A percentile compares a stretch with the other conserved stretches of the same genome.
These are phyloP conservation scores for Melanotaenia pygmaea DNA, from an alignment of 2,797 vertebrate genomes.

Conservation along the genomic window DNA sequence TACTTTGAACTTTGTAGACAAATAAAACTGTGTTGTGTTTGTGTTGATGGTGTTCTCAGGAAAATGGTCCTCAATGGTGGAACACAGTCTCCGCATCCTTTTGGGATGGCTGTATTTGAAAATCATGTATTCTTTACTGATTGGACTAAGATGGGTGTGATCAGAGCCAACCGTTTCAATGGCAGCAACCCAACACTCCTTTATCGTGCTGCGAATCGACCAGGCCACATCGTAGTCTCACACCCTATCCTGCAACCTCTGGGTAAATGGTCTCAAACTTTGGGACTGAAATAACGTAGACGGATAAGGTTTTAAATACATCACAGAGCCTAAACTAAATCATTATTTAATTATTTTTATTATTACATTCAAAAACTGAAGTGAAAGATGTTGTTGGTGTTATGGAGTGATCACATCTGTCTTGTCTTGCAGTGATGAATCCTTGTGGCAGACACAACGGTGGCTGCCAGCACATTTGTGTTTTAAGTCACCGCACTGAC, in stretches of 20 bases:
- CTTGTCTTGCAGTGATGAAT: conserved; percentile 70
- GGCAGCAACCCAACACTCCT: conserved; percentile 73
- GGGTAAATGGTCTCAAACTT: conserved; percentile 54
- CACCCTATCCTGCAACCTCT: conserved; percentile 75
- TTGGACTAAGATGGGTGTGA: conserved; percentile 82
- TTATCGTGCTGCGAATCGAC: conserved; percentile 71
- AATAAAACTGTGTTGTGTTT: not conserved
- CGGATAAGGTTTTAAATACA: not conserved
- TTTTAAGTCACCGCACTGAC: conserved; percentile 79
- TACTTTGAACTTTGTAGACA: not conserved
- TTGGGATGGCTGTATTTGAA: conserved; percentile 81
- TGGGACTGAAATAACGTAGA: not conserved
- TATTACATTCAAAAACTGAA: too few species aligned
- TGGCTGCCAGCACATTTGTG: conserved; percentile 82
- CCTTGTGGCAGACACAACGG: conserved; percentile 82
- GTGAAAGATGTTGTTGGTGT: not conserved
- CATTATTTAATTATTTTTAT: too few species aligned
- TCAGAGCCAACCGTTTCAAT: conserved; percentile 81
- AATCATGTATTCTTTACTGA: conserved; percentile 84
- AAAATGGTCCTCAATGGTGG: conserved; percentile 79
- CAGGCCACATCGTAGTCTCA: conserved; percentile 76
- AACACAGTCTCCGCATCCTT: conserved; percentile 78
- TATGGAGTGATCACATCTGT: conserved; percentile 2
- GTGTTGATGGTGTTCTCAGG: conserved; percentile 43
- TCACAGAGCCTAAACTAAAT: not conserved